Base-by-base conservation (phyloP, 2,113 vertebrate species). In the Isurus oxyrinchus region DNA sequence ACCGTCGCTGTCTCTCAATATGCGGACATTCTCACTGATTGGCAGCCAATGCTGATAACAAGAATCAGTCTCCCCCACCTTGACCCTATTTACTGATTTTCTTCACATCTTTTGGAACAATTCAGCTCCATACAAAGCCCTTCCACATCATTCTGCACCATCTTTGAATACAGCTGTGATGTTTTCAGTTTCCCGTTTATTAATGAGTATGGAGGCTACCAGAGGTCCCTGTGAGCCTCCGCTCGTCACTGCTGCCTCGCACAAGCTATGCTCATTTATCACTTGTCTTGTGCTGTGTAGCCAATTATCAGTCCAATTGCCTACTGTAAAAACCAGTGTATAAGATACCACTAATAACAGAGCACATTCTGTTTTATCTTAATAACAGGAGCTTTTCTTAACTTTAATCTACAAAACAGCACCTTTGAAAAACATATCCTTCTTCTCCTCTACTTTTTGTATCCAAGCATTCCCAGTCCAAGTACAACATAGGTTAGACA, bases 261-360 rank as follows among this genome's bases (percentile, higher is more conserved):
- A 35, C 90, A 55, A 95, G 94, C 44, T 13, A 19, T 35, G 67
- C 67, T 95, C 94, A 53, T 95, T 95, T 95, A 95, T 95, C 94
- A 95, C 67, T 95, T 69, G 61, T 44, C 53, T 27, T 95, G 11
- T 19, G 7, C 27, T 72, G 44, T 95, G 44, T 35, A 55, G 13
- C 44, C 67, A 95, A 95, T 95, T 95, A 95, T 35, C 67, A 35
- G 10, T 95, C 13, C 40, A 95, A 95, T 23, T 53, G 94, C 44
- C 25, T 13, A 35, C 23, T 53, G 23, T 53, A 95, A 95, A 67
- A 95, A 4, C 23, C 10, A 14, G 27, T 72, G 44, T 27, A 19
- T 55, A 35, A 69, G 66, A 55, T 13, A 31, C 25, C 25, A 11
- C 94, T 53, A 55, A 55, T 95, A 72, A 76, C 14, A 6, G 16